These are phyloP conservation scores for Coenonympha arcania DNA, from an alignment of 2,888 invertebrate genomes.

Conservation along the genomic window DNA sequence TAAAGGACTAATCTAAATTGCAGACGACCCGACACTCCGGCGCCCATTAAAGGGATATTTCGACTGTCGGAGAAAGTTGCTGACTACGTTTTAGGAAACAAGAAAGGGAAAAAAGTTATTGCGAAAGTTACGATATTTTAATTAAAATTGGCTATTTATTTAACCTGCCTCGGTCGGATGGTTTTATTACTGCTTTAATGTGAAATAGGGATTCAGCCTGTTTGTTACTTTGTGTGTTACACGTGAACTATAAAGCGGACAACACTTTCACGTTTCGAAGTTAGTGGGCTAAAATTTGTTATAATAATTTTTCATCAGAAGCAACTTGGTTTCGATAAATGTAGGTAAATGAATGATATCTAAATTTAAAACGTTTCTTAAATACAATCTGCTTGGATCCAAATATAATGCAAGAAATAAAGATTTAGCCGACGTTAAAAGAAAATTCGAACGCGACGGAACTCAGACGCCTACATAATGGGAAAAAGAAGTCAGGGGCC, in stretches of 20 bases:
- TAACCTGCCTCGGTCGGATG: not conserved
- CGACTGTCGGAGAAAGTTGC: constrained; percentile 63
- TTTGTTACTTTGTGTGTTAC: too few species aligned
- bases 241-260: too few species aligned
- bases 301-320: too few species aligned
- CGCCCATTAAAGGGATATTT: constrained; percentile 73
- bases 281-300: too few species aligned
- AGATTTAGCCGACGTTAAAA: too few species aligned
- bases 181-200: not conserved
- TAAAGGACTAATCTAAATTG: constrained; percentile 75
- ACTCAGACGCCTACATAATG: too few species aligned
- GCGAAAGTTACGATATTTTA: constrained; percentile 8
- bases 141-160: constrained; percentile 6
- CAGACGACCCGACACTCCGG: constrained; percentile 71
- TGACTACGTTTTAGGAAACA: constrained; percentile 62
- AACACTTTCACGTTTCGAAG: too few species aligned
- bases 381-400: too few species aligned
- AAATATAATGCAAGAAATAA: too few species aligned
- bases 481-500: not conserved
- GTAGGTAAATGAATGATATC: not conserved
- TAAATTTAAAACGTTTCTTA: too few species aligned
- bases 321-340: too few species aligned
- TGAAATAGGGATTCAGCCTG: too few species aligned
- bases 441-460: not conserved
- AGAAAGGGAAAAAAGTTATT: constrained; percentile 30